Conservation (phyloP, 1,140 invertebrate species). For the Plectrocnemia conspersa region DNA sequence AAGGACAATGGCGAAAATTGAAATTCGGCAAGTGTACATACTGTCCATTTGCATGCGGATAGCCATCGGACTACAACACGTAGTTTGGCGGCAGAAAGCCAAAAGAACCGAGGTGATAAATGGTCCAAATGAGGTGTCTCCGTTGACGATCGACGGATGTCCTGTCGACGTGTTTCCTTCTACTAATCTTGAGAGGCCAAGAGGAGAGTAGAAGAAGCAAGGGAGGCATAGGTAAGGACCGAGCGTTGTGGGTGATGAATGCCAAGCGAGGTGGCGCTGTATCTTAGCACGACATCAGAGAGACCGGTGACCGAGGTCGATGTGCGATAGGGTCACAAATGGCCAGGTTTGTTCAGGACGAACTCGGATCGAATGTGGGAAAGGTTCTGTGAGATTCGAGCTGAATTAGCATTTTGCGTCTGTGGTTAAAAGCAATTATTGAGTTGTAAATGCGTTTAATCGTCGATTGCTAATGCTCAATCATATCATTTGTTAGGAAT, state of each 20-base stretch:
- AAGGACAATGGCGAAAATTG: constrained; percentile 1
- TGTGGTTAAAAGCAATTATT: too few relatives aligned
- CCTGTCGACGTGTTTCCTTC: constrained; percentile 9
- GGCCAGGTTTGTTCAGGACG: too few relatives aligned
- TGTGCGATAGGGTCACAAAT: too few relatives aligned
- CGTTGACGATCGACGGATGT: constrained; percentile 9
- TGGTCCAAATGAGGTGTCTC: not conserved
- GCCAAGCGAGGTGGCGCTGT: not conserved
- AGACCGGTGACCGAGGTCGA: not conserved
- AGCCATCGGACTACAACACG: constrained; percentile 23
- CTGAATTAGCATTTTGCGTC: too few relatives aligned
- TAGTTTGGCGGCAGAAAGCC: constrained; percentile 2
- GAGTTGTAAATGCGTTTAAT: too few relatives aligned
- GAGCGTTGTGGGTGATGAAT: not conserved
- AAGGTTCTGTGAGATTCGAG: too few relatives aligned
- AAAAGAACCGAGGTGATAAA: constrained; percentile 12
- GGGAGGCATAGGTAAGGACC: not conserved
- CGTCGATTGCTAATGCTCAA: too few relatives aligned
- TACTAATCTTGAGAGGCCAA: too few relatives aligned
- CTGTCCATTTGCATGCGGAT: constrained; percentile 21
- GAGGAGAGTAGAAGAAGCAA: too few relatives aligned
- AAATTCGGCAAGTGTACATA: constrained; percentile 11
- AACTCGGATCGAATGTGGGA: too few relatives aligned
- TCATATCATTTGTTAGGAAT: too few relatives aligned
- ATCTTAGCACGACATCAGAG: not conserved